A percentile compares a stretch with the other conserved stretches of the same genome.
phyloP scores from a whole-genome alignment of 2,888 invertebrate genomes.

The Pristionchus japonicus region DNA sequence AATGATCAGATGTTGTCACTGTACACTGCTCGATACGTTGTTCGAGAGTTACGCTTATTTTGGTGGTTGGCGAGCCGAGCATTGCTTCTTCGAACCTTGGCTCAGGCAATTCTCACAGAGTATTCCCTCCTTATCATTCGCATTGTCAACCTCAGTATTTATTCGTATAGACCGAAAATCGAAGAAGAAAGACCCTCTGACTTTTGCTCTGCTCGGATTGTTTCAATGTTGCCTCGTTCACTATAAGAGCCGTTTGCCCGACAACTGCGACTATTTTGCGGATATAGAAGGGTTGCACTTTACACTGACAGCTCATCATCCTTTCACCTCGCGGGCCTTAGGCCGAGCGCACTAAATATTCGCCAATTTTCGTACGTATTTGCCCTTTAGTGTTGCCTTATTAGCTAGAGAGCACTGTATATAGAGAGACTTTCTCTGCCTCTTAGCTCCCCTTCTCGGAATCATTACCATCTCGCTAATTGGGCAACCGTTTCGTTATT shows the following conservation, averaged over 20 bases:
- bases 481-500: background rate
- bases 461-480: background rate
- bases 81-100: too few relatives aligned
- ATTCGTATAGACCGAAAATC: too few relatives aligned
- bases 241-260: background rate
- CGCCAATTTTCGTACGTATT: background rate
- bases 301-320: background rate
- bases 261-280: too few relatives aligned
- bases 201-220: background rate
- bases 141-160: too few relatives aligned
- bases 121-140: too few relatives aligned
- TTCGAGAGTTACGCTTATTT: background rate
- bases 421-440: background rate
- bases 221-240: background rate
- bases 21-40: background rate
- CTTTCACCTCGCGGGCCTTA: background rate
- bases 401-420: background rate
- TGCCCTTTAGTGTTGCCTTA: background rate
- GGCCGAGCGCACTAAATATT: background rate
- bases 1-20: constrained; percentile 28
- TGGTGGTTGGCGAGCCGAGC: background rate
- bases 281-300: background rate
- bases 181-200: too few relatives aligned
- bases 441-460: background rate
- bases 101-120: too few relatives aligned